Base-by-base conservation (phyloP, 2,797 vertebrate genomes). In the Paedocypris micromegethes region DNA sequence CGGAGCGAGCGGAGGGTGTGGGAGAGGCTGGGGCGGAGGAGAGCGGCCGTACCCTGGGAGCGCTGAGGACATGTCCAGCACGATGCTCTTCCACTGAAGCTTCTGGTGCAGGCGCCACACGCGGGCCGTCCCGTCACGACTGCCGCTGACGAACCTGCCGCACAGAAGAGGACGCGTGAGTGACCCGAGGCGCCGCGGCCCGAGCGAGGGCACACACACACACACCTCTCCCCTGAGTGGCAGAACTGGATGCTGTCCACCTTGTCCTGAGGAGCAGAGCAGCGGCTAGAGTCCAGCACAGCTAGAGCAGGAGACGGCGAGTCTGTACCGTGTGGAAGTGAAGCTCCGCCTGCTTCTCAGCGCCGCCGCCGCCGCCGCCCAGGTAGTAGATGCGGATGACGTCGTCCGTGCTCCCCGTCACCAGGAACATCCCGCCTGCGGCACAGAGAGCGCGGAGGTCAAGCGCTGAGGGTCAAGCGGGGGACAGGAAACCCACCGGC, bases 241-340 rank as follows among this genome's bases (percentile, higher is more conserved):
- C 93, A 94, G 83, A 98, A 99, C 48, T 97, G 95, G 81, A 99
- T 98, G 82, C 96, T 98, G 84, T 99, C 97, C 62, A 99, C 94
- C 88, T 97, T 97, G 82, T 98, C 96, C 97, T 99, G 72, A 47
- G 87, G 55, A 45, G 68, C 1, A 70, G 44, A 40, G 2, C 53
- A 4, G 65, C 58, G 6, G 3, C 2, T 56, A 44, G 5, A 5
- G 9, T 37, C 6, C 48, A 39, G 52, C 53, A 57, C 6, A 53
- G 9, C 4, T 1, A 51, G 2, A 52, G 8, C 42, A 56, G 7
- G 37, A 61, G 44, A 1, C 41, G 0, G 7, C 7, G 2, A 0
- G 68, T 77, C 58, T 91, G 90, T 87, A 99, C 97, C 49, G 90
- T 93, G 81, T 99, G 97, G 44, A 92, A 92, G 78, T 95, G 93